Evolutionary conservation across 2,888 invertebrate genomes (phyloP).

Genomic region (Oeneis ivallda): DNA sequence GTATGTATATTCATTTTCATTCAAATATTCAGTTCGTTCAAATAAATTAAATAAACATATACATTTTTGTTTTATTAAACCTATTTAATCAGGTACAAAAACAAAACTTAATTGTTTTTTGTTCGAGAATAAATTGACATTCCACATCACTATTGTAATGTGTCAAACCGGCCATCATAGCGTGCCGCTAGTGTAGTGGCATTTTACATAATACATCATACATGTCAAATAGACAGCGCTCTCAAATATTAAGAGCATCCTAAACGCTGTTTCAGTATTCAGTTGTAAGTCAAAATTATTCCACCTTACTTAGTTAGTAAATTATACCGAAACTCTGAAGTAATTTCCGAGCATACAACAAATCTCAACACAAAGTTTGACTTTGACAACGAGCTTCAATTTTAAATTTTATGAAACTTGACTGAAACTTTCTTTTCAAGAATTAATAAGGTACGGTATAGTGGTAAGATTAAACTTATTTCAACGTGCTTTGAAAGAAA

Average conservation of each 20-base stretch:
- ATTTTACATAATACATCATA: too few relatives aligned
- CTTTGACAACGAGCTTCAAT: conserved; percentile 18
- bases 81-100: too few relatives aligned
- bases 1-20: too few relatives aligned
- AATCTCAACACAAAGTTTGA: conserved; percentile 12
- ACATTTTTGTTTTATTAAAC: too few relatives aligned
- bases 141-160: too few relatives aligned
- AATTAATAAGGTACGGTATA: conserved; percentile 9
- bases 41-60: too few relatives aligned
- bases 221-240: too few relatives aligned
- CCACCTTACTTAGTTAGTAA: neutral
- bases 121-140: too few relatives aligned
- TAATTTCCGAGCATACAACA: conserved; percentile 12
- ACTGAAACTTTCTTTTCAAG: conserved; percentile 9
- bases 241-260: neutral
- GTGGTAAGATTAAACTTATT: conserved; percentile 1
- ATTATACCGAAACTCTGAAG: neutral
- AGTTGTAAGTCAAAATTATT: neutral
- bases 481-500: neutral
- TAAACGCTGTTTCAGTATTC: neutral
- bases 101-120: too few relatives aligned
- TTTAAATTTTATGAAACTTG: conserved; percentile 15
- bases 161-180: too few relatives aligned
- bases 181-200: too few relatives aligned
- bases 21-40: too few relatives aligned